A percentile compares a stretch with the other conserved stretches of the same genome.
phyloP scores from a whole-genome alignment of 2,888 invertebrate genomes.

The Drosophila robusta region DNA sequence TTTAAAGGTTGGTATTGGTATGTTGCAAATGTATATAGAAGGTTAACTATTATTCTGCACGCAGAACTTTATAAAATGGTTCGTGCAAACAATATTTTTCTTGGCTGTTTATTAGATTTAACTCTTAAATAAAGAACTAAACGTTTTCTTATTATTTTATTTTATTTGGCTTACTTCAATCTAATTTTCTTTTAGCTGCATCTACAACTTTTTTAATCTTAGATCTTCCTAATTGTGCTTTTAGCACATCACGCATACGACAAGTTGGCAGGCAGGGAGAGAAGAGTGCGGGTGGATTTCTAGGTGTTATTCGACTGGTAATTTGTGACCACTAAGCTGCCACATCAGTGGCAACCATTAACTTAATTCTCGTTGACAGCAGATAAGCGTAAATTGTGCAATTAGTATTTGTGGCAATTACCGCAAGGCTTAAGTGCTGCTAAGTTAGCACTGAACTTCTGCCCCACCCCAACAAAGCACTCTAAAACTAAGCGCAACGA shows the following conservation, averaged over 20 bases:
- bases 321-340: not conserved
- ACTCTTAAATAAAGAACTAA: too few relatives aligned
- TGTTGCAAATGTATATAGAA: too few relatives aligned
- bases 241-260: slow-evolving; percentile 14
- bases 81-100: not conserved
- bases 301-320: not conserved
- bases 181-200: not conserved
- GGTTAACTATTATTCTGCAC: too few relatives aligned
- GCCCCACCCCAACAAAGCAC: not conserved
- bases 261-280: not conserved
- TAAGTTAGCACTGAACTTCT: not conserved
- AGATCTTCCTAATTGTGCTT: not conserved
- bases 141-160: too few relatives aligned
- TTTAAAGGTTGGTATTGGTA: too few relatives aligned
- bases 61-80: not conserved
- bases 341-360: slow-evolving; percentile 16
- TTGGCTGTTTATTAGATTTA: too few relatives aligned
- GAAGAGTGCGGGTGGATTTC: not conserved
- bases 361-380: slow-evolving; percentile 19
- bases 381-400: slow-evolving; percentile 27
- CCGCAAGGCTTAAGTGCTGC: slow-evolving; percentile 23
- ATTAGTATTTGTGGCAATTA: slow-evolving; percentile 35
- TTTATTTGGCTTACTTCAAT: too few relatives aligned
- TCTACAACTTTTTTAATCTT: too few relatives aligned
- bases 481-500: not conserved